Evolutionary conservation across 64 coral and sea anemone species (phyloP).

Genomic region (Platygyra sinensis): DNA sequence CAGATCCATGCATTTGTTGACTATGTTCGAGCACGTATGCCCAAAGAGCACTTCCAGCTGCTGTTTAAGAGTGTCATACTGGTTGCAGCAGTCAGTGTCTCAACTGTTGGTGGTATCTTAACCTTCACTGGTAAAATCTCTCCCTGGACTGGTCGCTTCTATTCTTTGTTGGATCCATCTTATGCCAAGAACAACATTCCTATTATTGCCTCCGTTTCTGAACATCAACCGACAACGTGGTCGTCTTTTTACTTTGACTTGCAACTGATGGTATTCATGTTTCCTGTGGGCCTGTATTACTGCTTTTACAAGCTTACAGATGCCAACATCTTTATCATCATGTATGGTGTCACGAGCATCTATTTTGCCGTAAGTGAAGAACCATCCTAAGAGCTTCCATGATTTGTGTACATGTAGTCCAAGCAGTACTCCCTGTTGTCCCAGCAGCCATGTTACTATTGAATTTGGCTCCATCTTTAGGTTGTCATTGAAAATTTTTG

Average conservation of each 20-base stretch:
- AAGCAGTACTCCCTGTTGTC: neutral
- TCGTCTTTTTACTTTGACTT: slow-evolving; percentile 99
- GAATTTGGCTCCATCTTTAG: no score
- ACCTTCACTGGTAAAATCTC: slow-evolving; percentile 97
- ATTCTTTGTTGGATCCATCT: slow-evolving; percentile 94
- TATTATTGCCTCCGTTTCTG: slow-evolving; percentile 98
- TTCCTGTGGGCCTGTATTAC: slow-evolving; percentile 95
- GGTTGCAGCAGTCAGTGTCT: slow-evolving; percentile 58
- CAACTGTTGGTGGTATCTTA: slow-evolving; percentile 74
- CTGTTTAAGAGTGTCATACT: slow-evolving; percentile 85
- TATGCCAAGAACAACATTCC: slow-evolving; percentile 99
- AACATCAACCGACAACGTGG: slow-evolving; percentile 99
- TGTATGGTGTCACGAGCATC: slow-evolving; percentile 99
- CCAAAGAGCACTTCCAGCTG: slow-evolving; percentile 85
- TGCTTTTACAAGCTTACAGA: slow-evolving; percentile 95
- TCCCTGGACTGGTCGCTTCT: slow-evolving; percentile 97
- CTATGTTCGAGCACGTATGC: slow-evolving; percentile 88
- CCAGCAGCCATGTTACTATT: no score
- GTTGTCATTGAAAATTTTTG: no score
- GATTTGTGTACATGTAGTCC: neutral
- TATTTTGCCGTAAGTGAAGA: slow-evolving; percentile 96
- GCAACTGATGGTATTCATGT: slow-evolving; percentile 97
- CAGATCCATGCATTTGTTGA: slow-evolving; percentile 99
- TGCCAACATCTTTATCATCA: slow-evolving; percentile 99
- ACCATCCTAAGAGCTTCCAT: no score